These are phyloP conservation scores for Ammodytes marinus DNA, from an alignment of 2,113 vertebrate genomes.

Conservation along the genomic window DNA sequence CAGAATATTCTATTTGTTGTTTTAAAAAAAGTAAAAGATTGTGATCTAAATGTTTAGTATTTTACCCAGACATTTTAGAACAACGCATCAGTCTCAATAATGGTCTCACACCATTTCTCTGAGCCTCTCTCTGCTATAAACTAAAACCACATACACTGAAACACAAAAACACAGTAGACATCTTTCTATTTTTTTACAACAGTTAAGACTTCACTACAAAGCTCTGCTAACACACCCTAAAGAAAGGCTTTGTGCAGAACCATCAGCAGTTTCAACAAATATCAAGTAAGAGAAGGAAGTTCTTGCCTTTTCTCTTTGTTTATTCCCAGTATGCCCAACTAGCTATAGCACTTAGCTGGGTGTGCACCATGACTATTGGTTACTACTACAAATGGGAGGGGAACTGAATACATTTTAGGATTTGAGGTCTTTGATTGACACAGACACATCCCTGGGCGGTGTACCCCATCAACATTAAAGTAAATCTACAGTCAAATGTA, in stretches of 20 bases:
- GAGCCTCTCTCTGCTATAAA: constrained; percentile 4
- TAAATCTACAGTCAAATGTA: constrained; percentile 29
- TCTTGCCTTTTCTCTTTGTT: constrained; percentile 34
- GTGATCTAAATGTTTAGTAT: no score
- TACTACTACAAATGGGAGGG: constrained; percentile 46
- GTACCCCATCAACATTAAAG: constrained; percentile 38
- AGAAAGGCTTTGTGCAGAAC: constrained; percentile 57
- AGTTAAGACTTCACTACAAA: constrained; percentile 48
- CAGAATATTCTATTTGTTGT: no score
- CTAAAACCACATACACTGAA: constrained; percentile 18
- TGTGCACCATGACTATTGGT: constrained; percentile 58
- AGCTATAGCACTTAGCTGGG: constrained; percentile 56
- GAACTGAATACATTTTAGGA: constrained; percentile 53
- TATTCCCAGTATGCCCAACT: constrained; percentile 70
- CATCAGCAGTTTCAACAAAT: constrained; percentile 65
- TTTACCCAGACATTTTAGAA: neutral
- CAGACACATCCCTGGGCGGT: constrained; percentile 45
- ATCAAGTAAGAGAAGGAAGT: constrained; percentile 57
- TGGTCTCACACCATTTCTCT: neutral
- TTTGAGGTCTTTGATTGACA: constrained; percentile 65
- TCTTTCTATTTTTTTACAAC: constrained; percentile 38
- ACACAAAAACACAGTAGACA: constrained; percentile 24
- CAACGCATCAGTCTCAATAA: neutral
- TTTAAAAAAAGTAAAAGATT: no score
- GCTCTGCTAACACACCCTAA: constrained; percentile 18